Evolutionary conservation across 1,140 invertebrate genomes (phyloP), one percentile per base, ranked within the genome.

Genomic region (Belonocnema kinseyi): DNA sequence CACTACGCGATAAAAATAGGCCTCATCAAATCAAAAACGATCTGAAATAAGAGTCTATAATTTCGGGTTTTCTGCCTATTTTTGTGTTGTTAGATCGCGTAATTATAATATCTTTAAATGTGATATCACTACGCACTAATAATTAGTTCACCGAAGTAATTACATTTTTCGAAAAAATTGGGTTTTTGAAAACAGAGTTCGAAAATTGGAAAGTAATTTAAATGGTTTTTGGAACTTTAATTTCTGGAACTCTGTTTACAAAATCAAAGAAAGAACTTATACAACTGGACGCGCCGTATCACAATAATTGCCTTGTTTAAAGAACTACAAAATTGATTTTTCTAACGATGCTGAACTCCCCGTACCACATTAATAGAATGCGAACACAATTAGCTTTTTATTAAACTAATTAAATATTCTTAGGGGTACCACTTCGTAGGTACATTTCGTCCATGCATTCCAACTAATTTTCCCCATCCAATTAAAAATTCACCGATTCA

Each of bases 241-340:
- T 66, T 3, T 14, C 10, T 66, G 10, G 40, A 46, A 46, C 40
- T 11, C 40, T 46, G 40, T 46, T 61, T 16, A 70, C 16, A 54
- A 54, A 54, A 54, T 17, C 52, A 2, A 17, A 54, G n/a, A 54
- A 54, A 54, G n/a, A 54, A 54, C 53, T 14, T 33, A 66, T 13
- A 66, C 21, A 66, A 66, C 26, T 26, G 14, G 7, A 66, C 13
- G 13, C 40, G 14, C 46, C 40, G 14, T 66, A 66, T 66, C 61
- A 66, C 61, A 66, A 33, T 66, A n/a, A 40, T 40, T 56, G 12
- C 2, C 19, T 74, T 74, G 66, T n/a, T n/a, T 50, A 46, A 46
- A 58, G 73, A 79, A 77, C 19, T 73, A 81, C 72, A 74, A 83
- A 66, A 16, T 66, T 66, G 16, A 33, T 66, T 66, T 66, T 12